Conservation (phyloP, 2,113 vertebrate species). For the Cochlearius cochlearius region DNA sequence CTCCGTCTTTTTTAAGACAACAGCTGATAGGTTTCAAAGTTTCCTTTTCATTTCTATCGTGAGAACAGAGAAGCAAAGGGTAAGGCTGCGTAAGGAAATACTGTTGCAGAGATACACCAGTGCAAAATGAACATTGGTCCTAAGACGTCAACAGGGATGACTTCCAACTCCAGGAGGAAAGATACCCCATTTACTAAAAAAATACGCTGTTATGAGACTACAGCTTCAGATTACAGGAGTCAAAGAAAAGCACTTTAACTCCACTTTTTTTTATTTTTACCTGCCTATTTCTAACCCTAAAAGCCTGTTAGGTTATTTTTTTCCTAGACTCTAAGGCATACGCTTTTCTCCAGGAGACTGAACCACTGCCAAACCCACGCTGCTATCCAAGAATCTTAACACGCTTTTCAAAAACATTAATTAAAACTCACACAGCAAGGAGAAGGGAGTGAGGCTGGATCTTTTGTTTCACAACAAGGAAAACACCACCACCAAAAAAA, state of each 20-base stretch:
- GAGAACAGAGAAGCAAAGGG: background rate
- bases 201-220: background rate
- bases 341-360: background rate
- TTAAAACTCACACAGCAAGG: constrained; percentile 34
- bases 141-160: background rate
- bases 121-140: background rate
- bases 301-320: background rate
- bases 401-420: constrained; percentile 1
- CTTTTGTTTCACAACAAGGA: background rate
- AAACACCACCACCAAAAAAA: background rate
- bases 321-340: background rate
- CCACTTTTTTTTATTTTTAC: background rate
- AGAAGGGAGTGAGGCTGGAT: background rate
- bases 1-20: background rate
- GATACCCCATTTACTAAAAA: background rate
- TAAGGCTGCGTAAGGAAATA: background rate
- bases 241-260: background rate
- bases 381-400: constrained; percentile 20
- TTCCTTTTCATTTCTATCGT: background rate
- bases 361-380: constrained; percentile 10
- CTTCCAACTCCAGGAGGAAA: background rate
- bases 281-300: background rate
- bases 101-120: background rate
- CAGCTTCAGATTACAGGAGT: background rate
- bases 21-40: background rate